Base-by-base conservation (phyloP, 2,888 invertebrate species). In the Hirtodrosophila trivittata region DNA sequence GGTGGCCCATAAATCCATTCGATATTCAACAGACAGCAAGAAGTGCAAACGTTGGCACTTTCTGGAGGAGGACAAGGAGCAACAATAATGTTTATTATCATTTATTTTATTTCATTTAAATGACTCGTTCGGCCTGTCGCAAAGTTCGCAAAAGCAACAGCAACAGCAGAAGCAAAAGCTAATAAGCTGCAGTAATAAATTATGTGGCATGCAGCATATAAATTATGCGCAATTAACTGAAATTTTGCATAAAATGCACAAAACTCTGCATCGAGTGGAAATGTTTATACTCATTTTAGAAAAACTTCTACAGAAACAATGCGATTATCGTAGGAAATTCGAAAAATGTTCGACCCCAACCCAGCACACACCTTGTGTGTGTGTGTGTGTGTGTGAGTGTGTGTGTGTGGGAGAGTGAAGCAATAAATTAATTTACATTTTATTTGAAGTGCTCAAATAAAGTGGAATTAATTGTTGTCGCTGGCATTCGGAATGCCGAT, bases 171-270 rank as follows among this genome's bases (percentile, higher is more conserved):
- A n/a, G 18, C 2, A 21, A 78, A 66, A 68, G 80, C 86, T 83
- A 83, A 86, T 83, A 83, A 86, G 85, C 87, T 86, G 87, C 83
- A 83, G 83, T 85, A 78, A 86, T 83, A 83, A 83, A 83, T 83
- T 86, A 83, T 85, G 66, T 82, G 78, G 74, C 78, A 78, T 86
- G 80, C 74, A 85, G 68, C 83, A 85, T 58, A 83, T 86, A 83
- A 83, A 83, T 83, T 77, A 77, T 86, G 38, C 69, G 54, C 87
- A 83, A 83, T 83, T 83, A 83, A 83, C 83, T 82, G 62, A 68
- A 78, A 56, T 67, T 80, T 59, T 78, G 86, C 87, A 77, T 71
- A 71, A 70, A 64, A 68, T 85, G 83, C 87, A 86, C 39, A 86
- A 85, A 70, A 75, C 66, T 66, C 56, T 47, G 21, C 70, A 75